Evolutionary conservation across 23 tunicate species (phyloP), one percentile per base, ranked within the genome.

Genomic region (Styela plicata): DNA sequence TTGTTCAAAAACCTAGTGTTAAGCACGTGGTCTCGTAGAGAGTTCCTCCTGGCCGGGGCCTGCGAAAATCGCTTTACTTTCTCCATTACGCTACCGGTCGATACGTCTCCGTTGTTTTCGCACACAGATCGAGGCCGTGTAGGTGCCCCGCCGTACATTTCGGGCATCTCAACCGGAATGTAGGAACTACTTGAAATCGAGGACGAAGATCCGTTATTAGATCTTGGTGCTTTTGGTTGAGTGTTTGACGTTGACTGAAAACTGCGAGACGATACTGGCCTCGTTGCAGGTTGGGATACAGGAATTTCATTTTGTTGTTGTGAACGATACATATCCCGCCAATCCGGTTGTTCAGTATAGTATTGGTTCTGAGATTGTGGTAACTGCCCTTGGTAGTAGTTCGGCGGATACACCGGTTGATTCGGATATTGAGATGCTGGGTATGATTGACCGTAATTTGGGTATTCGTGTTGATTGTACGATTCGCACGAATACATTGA

Each of bases 11-110:
- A 85, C 1, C 88, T 64, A 19, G 80, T 78, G 33, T 83, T 84
- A 36, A 81, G 22, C 23, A 73, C 83, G 31, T 88, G 74, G 19
- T 77, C 84, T 53, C 77, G 92, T 3, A 88, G 64, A 32, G 87
- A 88, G 31, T 83, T 27, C 18, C 86, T 61, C 0, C 86, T 33
- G 71, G 63, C 64, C 21, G 74, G 1, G 36, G 83, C 83, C 13
- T 67, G 71, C 19, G 71, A 67, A 67, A 67, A 67, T 29, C 71
- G 71, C 31, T 67, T 67, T 22, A 67, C 71, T 67, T 67, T 67
- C 22, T 62, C 73, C 73, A 33, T 63, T 13, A 63, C 73, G 35
- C 63, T 29, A 31, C 67, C 52, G 57, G 57, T 44, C 57, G 57
- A 44, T 5, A 13, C 57, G 13, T 44, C 57, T 18, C 83, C 35